Conservation (phyloP, 2,888 invertebrate genomes). For the Eristalinus aeneus region DNA sequence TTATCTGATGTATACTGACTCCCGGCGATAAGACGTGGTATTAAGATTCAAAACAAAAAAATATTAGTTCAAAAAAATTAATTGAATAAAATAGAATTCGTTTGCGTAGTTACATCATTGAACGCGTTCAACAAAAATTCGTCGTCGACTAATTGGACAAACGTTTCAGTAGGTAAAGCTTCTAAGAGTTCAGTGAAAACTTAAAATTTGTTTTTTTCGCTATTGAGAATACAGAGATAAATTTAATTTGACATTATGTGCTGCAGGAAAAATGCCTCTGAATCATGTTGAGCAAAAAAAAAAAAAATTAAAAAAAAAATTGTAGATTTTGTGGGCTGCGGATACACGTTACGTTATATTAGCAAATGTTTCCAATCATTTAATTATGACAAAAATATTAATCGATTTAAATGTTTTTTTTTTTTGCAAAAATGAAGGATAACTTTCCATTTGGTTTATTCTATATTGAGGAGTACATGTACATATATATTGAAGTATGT, state of each 20-base stretch:
- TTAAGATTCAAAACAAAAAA: neutral
- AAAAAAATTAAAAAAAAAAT: neutral
- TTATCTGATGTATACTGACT: slow-evolving; percentile 26
- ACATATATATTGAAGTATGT: no score
- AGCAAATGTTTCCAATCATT: no score
- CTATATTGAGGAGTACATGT: no score
- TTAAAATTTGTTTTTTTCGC: slow-evolving; percentile 17
- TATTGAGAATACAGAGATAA: slow-evolving; percentile 32
- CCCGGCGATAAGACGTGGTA: slow-evolving; percentile 26
- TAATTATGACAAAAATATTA: no score
- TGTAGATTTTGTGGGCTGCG: no score
- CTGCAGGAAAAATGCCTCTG: slow-evolving; percentile 1
- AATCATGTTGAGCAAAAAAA: neutral
- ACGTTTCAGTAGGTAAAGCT: slow-evolving; percentile 40
- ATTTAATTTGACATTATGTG: slow-evolving; percentile 53
- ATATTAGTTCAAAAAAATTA: slow-evolving; percentile 28
- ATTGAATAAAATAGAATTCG: slow-evolving; percentile 33
- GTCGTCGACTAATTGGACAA: slow-evolving; percentile 63
- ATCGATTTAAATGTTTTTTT: no score
- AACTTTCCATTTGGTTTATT: no score
- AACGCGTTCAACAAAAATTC: slow-evolving; percentile 64
- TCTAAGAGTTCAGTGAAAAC: slow-evolving; percentile 45
- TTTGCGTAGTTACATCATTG: slow-evolving; percentile 55
- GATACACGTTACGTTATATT: no score
- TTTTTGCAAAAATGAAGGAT: no score